Percentiles rank a stretch among this genome's conserved stretches.
These are phyloP conservation scores for Ovis canadensis DNA, from an alignment of 2,113 vertebrate species.

Conservation along the genomic window DNA sequence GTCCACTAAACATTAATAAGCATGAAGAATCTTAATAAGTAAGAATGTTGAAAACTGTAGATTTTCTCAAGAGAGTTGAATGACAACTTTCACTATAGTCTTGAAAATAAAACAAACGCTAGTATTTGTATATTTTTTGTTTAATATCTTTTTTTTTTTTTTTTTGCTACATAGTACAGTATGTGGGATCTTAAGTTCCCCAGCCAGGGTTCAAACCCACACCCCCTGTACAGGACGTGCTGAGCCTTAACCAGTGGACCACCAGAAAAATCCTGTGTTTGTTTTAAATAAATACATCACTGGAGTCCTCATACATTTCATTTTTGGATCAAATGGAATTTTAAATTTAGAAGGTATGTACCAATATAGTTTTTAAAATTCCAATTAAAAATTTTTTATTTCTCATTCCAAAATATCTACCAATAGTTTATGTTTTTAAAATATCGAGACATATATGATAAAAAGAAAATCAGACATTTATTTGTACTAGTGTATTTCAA, in stretches of 20 bases:
- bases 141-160: neutral
- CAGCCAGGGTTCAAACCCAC: neutral
- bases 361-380: neutral
- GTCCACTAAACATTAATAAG: neutral
- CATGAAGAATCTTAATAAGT: neutral
- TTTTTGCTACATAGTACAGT: neutral
- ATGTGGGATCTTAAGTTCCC: neutral
- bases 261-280: neutral
- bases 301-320: neutral
- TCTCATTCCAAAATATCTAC: neutral
- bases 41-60: neutral
- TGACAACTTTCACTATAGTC: neutral
- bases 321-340: neutral
- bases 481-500: neutral
- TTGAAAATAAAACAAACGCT: neutral
- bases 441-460: neutral
- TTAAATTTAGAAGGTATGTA: neutral
- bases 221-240: neutral
- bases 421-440: conserved; percentile 4
- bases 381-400: neutral
- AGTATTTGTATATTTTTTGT: neutral
- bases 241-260: neutral
- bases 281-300: neutral
- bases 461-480: neutral
- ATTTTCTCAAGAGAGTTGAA: neutral